These are phyloP conservation scores for Sinotaia quadrata DNA, from an alignment of 2,888 invertebrate species.

Conservation along the genomic window DNA sequence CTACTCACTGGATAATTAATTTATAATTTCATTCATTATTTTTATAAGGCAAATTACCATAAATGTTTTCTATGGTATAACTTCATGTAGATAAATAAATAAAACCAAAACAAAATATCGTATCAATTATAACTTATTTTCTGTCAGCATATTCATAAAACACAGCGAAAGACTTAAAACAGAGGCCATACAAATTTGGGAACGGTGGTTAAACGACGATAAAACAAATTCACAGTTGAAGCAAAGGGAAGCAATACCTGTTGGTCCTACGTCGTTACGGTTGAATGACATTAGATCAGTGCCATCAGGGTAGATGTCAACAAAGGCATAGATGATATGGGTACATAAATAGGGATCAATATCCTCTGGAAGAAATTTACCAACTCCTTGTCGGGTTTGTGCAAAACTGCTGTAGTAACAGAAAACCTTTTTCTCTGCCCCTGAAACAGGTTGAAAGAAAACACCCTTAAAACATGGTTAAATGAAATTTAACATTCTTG, in stretches of 20 bases:
- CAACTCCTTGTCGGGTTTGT: constrained; percentile 87
- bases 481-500: no score
- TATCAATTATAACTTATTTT: no score
- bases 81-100: no score
- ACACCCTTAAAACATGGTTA: no score
- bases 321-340: constrained; percentile 96
- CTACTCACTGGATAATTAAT: no score
- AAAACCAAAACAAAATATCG: no score
- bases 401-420: constrained; percentile 99
- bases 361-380: constrained; percentile 89
- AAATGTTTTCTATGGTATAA: no score
- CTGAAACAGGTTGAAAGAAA: no score
- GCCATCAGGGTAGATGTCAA: constrained; percentile 88
- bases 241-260: constrained; percentile 28
- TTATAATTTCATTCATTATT: no score
- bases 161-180: no score
- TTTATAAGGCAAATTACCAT: no score
- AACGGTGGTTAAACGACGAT: neutral
- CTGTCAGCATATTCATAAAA: no score
- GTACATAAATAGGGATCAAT: constrained; percentile 96
- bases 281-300: constrained; percentile 37
- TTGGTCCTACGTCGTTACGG: constrained; percentile 37
- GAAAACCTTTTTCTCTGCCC: constrained; percentile 69
- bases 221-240: neutral
- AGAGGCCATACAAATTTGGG: neutral